phyloP scores from a whole-genome alignment of 64 coral and sea anemone species.

The Montipora capricornis region DNA sequence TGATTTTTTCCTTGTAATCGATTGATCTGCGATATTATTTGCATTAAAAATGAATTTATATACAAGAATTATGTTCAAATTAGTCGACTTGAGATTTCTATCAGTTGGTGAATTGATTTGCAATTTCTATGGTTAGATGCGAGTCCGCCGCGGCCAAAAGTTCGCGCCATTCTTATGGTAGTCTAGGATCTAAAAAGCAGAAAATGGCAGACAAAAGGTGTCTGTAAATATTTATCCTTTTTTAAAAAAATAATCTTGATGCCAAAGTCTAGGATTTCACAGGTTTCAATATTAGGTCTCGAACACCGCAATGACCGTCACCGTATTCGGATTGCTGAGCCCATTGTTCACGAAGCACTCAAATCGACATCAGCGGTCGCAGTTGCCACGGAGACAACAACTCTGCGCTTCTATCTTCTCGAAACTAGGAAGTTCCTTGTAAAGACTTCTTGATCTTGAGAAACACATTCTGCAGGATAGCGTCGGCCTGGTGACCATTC shows the following conservation, averaged over 20 bases:
- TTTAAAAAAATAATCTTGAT: not conserved
- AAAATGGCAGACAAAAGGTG: too few relatives aligned
- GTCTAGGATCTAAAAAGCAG: too few relatives aligned
- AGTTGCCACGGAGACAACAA: not conserved
- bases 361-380: not conserved
- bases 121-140: too few relatives aligned
- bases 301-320: not conserved
- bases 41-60: too few relatives aligned
- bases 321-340: not conserved
- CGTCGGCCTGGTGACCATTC: slow-evolving; percentile 81
- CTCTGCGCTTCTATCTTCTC: not conserved
- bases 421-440: slow-evolving; percentile 49
- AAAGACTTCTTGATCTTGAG: slow-evolving; percentile 81
- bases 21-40: too few relatives aligned
- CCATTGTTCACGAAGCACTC: too few relatives aligned
- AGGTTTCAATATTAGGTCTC: not conserved
- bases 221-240: not conserved
- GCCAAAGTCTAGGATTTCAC: not conserved
- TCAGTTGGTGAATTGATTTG: too few relatives aligned
- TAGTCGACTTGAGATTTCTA: too few relatives aligned
- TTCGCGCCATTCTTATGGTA: too few relatives aligned
- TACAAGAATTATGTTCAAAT: too few relatives aligned
- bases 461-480: slow-evolving; percentile 76
- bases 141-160: too few relatives aligned
- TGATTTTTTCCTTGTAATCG: too few relatives aligned